phyloP scores from a whole-genome alignment of 1,140 invertebrate species.

The Idris sp. region DNA sequence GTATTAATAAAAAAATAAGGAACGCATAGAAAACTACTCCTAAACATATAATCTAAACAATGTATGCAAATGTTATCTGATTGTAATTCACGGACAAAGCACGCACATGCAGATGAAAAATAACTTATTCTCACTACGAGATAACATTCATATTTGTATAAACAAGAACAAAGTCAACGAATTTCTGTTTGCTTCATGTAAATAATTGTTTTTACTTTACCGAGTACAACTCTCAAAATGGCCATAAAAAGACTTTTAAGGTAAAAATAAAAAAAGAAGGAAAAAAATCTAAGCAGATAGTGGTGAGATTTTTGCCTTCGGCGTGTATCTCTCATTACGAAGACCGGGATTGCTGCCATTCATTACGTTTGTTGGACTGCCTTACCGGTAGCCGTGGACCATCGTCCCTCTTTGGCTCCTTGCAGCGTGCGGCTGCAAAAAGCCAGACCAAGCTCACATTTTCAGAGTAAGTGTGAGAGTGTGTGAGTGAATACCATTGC shows the following conservation, averaged over 20 bases:
- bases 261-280: no score
- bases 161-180: no score
- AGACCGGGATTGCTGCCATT: slow-evolving; percentile 66
- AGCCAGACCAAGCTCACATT: slow-evolving; percentile 24
- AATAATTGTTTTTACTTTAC: slow-evolving; percentile 3
- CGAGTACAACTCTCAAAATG: no score
- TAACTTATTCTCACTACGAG: no score
- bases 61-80: slow-evolving; percentile 50
- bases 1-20: no score
- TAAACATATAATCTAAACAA: slow-evolving; percentile 39
- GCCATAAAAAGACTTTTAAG: no score
- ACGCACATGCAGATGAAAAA: slow-evolving; percentile 2
- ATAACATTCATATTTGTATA: no score
- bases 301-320: no score
- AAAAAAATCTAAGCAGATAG: no score
- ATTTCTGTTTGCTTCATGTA: no score
- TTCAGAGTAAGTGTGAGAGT: no score
- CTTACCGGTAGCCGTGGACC: slow-evolving; percentile 57
- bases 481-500: slow-evolving; percentile 28
- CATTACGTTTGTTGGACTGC: slow-evolving; percentile 68
- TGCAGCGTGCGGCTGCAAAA: slow-evolving; percentile 29
- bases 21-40: not conserved
- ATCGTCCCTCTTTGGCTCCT: slow-evolving; percentile 45
- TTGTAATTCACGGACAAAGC: slow-evolving; percentile 41
- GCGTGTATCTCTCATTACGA: slow-evolving; percentile 59